A percentile compares a stretch with the other conserved stretches of the same genome.
Conservation (phyloP, 2,113 vertebrate species). For the Emydura subglobosa region DNA sequence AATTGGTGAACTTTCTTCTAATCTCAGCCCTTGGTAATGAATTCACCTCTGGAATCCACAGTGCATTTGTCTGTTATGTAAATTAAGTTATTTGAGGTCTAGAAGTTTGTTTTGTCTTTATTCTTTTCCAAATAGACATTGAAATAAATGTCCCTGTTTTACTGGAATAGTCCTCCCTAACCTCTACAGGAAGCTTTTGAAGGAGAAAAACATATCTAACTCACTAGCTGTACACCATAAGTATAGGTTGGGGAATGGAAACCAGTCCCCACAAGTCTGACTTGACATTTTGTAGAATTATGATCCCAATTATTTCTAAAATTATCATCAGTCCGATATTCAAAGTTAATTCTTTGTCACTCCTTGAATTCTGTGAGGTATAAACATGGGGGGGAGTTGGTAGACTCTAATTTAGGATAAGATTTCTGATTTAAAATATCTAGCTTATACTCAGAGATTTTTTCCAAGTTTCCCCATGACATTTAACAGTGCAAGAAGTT, state of each 20-base stretch:
- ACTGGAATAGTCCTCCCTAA: background rate
- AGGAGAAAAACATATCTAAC: conserved; percentile 1
- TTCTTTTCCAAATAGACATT: background rate
- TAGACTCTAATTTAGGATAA: conserved; percentile 26
- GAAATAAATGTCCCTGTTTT: background rate
- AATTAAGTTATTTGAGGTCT: conserved; percentile 24
- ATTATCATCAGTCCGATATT: background rate
- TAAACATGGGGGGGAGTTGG: background rate
- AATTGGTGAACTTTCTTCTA: background rate
- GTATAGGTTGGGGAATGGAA: background rate
- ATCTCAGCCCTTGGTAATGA: background rate
- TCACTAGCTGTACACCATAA: background rate
- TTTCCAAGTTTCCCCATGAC: background rate
- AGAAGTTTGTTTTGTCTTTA: conserved; percentile 42
- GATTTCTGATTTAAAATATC: background rate
- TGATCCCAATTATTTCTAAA: conserved; percentile 24
- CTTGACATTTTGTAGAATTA: conserved; percentile 21
- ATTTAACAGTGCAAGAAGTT: conserved; percentile 52
- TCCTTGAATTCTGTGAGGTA: conserved; percentile 16
- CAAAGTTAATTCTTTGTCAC: conserved; percentile 37
- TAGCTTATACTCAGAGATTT: background rate
- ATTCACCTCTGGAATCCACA: background rate
- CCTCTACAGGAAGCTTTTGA: background rate
- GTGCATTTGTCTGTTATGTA: conserved; percentile 15
- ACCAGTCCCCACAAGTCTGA: background rate